Percentiles rank a stretch among this genome's conserved stretches.
These are phyloP conservation scores for Petrophora chlorosata DNA, from an alignment of 2,888 invertebrate species.

Conservation along the genomic window DNA sequence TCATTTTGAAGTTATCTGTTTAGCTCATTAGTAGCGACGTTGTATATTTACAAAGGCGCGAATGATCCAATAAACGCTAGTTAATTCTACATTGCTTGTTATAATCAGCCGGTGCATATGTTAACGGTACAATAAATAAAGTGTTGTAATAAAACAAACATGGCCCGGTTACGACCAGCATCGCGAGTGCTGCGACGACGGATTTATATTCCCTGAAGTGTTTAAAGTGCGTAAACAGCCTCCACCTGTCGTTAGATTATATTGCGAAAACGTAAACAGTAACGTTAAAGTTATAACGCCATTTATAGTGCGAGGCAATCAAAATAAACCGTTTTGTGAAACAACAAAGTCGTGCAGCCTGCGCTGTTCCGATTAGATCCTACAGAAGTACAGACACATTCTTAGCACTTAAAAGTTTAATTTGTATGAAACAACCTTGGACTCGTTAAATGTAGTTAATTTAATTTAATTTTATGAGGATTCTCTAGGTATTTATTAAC, in stretches of 20 bases:
- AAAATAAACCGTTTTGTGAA: constrained; percentile 26
- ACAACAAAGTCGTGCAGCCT: background rate
- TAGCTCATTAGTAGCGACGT: constrained; percentile 32
- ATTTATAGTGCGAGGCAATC: constrained; percentile 33
- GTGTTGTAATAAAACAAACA: constrained; percentile 64
- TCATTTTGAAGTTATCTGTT: constrained; percentile 38
- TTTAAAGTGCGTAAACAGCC: constrained; percentile 47
- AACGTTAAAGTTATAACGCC: constrained; percentile 25
- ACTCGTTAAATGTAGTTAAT: too few relatives aligned
- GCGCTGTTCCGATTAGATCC: background rate
- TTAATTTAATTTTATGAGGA: too few relatives aligned
- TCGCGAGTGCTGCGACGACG: constrained; percentile 52
- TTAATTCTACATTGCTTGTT: constrained; percentile 41
- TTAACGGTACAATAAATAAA: constrained; percentile 56
- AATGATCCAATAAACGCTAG: constrained; percentile 40
- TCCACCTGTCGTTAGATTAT: constrained; percentile 64
- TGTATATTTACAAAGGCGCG: constrained; percentile 38
- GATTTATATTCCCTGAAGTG: constrained; percentile 62
- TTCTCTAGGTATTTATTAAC: background rate
- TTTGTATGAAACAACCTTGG: too few relatives aligned
- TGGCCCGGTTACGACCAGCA: constrained; percentile 52
- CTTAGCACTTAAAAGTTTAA: background rate
- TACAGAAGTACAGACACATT: background rate
- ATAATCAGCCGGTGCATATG: constrained; percentile 44
- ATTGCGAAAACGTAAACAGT: constrained; percentile 51